Conservation (phyloP, 2,113 vertebrate genomes). For the Tor tambroides region DNA sequence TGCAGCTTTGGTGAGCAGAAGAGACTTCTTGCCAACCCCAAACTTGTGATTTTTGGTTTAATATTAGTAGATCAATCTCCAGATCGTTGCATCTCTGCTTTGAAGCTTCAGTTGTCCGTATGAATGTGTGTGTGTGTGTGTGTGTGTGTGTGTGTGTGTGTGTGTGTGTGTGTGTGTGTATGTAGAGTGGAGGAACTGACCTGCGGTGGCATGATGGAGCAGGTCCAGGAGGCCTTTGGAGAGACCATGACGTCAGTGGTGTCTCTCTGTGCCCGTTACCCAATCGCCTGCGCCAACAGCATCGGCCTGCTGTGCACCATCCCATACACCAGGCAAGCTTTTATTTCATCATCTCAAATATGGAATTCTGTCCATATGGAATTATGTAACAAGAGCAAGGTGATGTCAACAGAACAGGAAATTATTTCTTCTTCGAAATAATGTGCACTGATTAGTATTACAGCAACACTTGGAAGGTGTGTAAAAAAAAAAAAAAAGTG, state of each 20-base stretch:
- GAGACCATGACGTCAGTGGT: conserved; percentile 99
- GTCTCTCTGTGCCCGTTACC: conserved; percentile 94
- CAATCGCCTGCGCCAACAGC: conserved; percentile 97
- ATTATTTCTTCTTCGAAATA: neutral
- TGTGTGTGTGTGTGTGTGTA: conserved; percentile 58
- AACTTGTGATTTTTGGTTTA: neutral
- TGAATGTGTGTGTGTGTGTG: neutral
- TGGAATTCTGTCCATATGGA: neutral
- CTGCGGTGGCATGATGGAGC: conserved; percentile 97
- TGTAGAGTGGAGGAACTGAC: conserved; percentile 93
- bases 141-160: conserved; percentile 40
- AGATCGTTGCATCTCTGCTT: neutral
- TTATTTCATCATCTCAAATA: neutral
- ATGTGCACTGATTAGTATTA: neutral
- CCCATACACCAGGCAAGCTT: conserved; percentile 89
- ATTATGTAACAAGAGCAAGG: neutral
- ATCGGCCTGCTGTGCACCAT: conserved; percentile 96
- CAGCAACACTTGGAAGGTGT: neutral
- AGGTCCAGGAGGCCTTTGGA: conserved; percentile 97
- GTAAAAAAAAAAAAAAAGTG: neutral
- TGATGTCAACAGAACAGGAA: neutral
- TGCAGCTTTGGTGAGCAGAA: neutral
- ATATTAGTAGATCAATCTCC: neutral
- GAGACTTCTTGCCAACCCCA: neutral
- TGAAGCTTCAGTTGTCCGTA: neutral